These are phyloP conservation scores for Drosophila conformis DNA, from an alignment of 2,888 invertebrate species.

Conservation along the genomic window DNA sequence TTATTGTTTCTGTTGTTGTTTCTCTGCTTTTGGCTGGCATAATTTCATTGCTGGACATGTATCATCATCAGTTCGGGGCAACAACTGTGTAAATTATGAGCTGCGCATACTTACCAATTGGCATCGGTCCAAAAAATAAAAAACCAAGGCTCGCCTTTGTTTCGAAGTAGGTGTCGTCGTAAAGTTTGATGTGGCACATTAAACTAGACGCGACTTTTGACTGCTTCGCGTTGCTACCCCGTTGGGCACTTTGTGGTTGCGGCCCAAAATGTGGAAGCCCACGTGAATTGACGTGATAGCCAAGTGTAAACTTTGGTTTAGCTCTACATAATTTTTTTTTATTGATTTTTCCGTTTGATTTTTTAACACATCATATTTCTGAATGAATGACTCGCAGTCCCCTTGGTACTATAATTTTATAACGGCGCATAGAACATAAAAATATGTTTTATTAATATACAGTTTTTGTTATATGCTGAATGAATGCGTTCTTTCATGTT, in stretches of 20 bases:
- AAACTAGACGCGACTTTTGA: conserved; percentile 58
- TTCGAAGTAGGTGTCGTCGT: conserved; percentile 76
- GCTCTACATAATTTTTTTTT: conserved; percentile 19
- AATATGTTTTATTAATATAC: conserved; percentile 22
- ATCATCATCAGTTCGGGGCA: conserved; percentile 57
- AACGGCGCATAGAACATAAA: conserved; percentile 23
- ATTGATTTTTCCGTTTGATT: conserved; percentile 30
- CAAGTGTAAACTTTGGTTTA: conserved; percentile 22
- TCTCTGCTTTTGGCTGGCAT: conserved; percentile 51
- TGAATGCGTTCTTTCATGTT: conserved; percentile 22
- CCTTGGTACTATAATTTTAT: conserved; percentile 35
- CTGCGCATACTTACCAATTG: conserved; percentile 73
- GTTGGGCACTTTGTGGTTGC: conserved; percentile 47
- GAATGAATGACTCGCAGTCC: conserved; percentile 35
- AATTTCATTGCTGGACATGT: conserved; percentile 68
- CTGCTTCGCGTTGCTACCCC: conserved; percentile 20
- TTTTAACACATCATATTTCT: conserved; percentile 25
- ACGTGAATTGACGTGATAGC: conserved; percentile 22
- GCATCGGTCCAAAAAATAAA: conserved; percentile 56
- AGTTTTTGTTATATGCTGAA: conserved; percentile 19
- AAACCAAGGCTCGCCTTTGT: conserved; percentile 36
- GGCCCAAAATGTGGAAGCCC: conserved; percentile 43
- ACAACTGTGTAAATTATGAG: conserved; percentile 78
- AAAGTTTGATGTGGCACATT: conserved; percentile 77
- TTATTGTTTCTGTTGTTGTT: conserved; percentile 24